A percentile compares a stretch with the other conserved stretches of the same genome.
These are phyloP conservation scores for Agapornis canus DNA, from an alignment of 2,797 vertebrate species.

Conservation along the genomic window DNA sequence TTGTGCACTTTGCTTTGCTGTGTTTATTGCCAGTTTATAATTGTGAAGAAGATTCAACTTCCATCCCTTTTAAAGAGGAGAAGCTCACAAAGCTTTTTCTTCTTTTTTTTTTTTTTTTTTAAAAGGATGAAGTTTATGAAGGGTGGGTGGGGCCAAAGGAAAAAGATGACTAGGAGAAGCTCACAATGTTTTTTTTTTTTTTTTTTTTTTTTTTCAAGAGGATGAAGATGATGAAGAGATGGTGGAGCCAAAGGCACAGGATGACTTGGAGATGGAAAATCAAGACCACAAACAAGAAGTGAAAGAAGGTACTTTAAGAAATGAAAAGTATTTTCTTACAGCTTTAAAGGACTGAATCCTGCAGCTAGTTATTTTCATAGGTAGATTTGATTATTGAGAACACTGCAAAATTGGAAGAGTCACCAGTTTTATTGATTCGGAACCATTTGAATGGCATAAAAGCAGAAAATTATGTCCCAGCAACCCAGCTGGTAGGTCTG, in stretches of 20 bases:
- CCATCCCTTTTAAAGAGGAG: neutral
- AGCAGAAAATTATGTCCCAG: neutral
- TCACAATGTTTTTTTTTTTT: slow-evolving; percentile 49
- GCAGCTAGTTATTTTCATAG: neutral
- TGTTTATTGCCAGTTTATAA: neutral
- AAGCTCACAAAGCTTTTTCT: slow-evolving; percentile 16
- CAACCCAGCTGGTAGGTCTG: neutral
- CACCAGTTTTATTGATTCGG: neutral
- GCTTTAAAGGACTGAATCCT: neutral
- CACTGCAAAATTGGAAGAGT: neutral
- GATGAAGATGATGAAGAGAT: slow-evolving; percentile 95
- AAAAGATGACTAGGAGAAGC: slow-evolving; percentile 82
- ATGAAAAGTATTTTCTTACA: neutral
- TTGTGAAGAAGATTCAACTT: neutral
- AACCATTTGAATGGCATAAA: neutral
- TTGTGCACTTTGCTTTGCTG: neutral
- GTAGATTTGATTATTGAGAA: neutral
- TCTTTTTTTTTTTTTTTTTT: slow-evolving; percentile 75
- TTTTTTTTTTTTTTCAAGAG: slow-evolving; percentile 79
- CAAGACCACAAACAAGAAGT: slow-evolving; percentile 88
- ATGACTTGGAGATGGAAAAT: slow-evolving; percentile 86
- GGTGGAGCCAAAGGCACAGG: slow-evolving; percentile 85
- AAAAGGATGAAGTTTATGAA: slow-evolving; percentile 94
- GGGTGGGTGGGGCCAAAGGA: slow-evolving; percentile 88
- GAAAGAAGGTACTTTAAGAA: slow-evolving; percentile 83